Base-by-base conservation (phyloP, 2,888 invertebrate genomes). In the Mesochorus sp. region DNA sequence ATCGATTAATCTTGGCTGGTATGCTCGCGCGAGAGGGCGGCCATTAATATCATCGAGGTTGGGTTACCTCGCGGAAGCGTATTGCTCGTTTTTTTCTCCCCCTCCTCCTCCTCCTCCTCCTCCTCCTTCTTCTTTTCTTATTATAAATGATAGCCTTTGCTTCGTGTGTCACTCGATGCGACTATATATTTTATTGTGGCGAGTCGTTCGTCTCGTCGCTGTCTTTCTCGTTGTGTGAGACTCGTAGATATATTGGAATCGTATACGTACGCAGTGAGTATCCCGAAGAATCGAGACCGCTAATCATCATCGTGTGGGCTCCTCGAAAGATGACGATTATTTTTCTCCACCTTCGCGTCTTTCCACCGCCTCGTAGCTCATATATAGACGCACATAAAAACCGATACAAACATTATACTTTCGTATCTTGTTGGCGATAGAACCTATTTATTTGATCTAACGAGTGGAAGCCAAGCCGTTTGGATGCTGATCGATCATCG, bases 1-100 rank as follows among this genome's bases (percentile, higher is more conserved):
- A 74, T 83, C 86, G 84, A 88, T 89, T 86, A 87, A 88, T 88
- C 87, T 88, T 84, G 80, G 79, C 85, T 76, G 83, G 82, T 84
- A 80, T 53, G 28, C 55, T 47, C 61, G 61, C 67, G 62, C 66
- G 72, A 72, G 80, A n/a, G 76, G 82, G 78, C 80, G 80, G 80
- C 83, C 85, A 88, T 89, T 89, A 88, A 87, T 87, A 87, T 85
- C 73, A 72, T 83, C 81, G 80, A 59, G 62, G 53, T 75, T 81
- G 83, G 85, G 85, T 86, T 84, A 87, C 74, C 76, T 79, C n/a
- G 74, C 79, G 78, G 70, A 80, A 84, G 79, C 81, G 81, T 83
- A 84, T 85, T n/a, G n/a, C n/a, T n/a, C n/a, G n/a, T n/a, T n/a
- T n/a, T n/a, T n/a, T n/a, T n/a, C 83, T 85, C 62, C 85, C 34